Conservation (phyloP, 2,888 invertebrate genomes). For the Apeira syringaria region DNA sequence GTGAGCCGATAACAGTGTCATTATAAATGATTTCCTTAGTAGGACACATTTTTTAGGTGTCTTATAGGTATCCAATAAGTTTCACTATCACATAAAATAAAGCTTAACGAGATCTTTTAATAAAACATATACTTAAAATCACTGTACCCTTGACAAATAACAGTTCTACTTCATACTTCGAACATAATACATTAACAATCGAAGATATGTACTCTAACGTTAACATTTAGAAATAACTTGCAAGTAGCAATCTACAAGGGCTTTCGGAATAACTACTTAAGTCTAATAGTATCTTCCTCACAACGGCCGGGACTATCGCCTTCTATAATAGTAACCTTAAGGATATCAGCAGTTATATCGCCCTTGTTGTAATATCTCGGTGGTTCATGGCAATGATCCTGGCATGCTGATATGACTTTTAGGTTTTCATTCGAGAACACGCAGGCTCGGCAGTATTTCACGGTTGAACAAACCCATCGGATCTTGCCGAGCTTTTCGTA, state of each 20-base stretch:
- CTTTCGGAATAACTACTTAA: neutral
- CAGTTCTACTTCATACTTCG: too few relatives aligned
- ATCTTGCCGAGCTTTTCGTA: conserved; percentile 35
- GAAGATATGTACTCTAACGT: too few relatives aligned
- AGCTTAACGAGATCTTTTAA: neutral
- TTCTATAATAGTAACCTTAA: neutral
- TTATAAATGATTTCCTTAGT: too few relatives aligned
- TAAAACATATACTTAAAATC: neutral
- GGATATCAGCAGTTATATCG: neutral
- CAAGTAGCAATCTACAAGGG: too few relatives aligned
- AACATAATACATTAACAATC: too few relatives aligned
- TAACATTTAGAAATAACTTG: neutral
- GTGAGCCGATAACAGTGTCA: too few relatives aligned
- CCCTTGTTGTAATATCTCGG: conserved; percentile 43
- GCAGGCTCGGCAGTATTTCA: conserved; percentile 46
- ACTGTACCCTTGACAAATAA: too few relatives aligned
- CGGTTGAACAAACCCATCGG: conserved; percentile 52
- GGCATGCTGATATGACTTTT: conserved; percentile 38
- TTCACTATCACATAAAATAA: too few relatives aligned
- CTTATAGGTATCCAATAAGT: too few relatives aligned
- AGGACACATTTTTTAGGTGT: too few relatives aligned
- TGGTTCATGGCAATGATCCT: conserved; percentile 45
- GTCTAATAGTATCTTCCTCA: neutral
- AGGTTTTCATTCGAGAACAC: conserved; percentile 44
- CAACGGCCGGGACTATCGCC: neutral